phyloP scores from a whole-genome alignment of 2,888 invertebrate genomes.

The Synanthedon tipuliformis region DNA sequence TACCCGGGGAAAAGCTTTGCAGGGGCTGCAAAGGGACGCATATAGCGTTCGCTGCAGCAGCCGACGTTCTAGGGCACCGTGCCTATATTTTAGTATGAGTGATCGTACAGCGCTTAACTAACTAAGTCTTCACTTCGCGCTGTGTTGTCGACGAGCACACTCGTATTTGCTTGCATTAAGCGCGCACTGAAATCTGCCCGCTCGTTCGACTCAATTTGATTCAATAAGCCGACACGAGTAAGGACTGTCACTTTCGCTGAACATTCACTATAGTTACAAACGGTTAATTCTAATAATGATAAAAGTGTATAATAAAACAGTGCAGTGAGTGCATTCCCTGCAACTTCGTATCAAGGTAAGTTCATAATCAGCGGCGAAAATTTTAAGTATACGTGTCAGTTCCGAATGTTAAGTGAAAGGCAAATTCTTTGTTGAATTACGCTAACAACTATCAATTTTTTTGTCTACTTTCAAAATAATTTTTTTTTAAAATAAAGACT shows the following conservation, averaged over 20 bases:
- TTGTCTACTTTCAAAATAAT: background rate
- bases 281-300: conserved; percentile 31
- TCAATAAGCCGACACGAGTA: conserved; percentile 25
- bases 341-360: conserved; percentile 33
- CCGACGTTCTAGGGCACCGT: conserved; percentile 4
- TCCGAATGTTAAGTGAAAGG: conserved; percentile 63
- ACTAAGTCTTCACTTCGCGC: conserved; percentile 24
- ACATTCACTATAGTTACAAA: conserved; percentile 15
- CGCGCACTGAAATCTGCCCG: conserved; percentile 14
- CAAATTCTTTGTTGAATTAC: conserved; percentile 59
- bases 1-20: background rate
- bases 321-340: conserved; percentile 13
- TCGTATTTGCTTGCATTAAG: conserved; percentile 17
- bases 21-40: background rate
- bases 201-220: conserved; percentile 3
- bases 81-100: too few species aligned
- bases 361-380: conserved; percentile 36
- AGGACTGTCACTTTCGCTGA: conserved; percentile 46
- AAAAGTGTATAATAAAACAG: conserved; percentile 35
- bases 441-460: conserved; percentile 8
- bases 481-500: background rate
- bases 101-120: background rate
- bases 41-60: background rate
- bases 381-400: conserved; percentile 58
- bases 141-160: conserved; percentile 41